Evolutionary conservation across 2,888 invertebrate genomes (phyloP).

Genomic region (Nemotelus pantherinus): DNA sequence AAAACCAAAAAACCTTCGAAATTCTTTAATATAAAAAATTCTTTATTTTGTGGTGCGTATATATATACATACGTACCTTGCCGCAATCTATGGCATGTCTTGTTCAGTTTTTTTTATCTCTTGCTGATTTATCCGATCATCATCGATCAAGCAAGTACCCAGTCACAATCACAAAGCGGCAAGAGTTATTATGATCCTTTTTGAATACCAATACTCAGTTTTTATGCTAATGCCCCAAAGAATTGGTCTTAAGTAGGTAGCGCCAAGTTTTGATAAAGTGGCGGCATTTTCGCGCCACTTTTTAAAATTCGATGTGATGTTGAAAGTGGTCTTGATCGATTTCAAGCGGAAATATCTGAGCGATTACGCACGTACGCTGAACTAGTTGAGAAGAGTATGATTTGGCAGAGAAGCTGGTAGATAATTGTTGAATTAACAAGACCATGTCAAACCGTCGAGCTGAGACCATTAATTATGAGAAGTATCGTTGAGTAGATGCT

Average conservation of each 20-base stretch:
- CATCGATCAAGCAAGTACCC: not conserved
- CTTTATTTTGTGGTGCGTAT: too few relatives aligned
- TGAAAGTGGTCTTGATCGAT: not conserved
- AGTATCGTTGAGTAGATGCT: constrained; percentile 3
- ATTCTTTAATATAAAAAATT: too few relatives aligned
- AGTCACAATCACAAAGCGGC: not conserved
- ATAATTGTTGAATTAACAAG: not conserved
- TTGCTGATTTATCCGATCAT: not conserved
- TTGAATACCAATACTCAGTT: not conserved
- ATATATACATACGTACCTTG: too few relatives aligned
- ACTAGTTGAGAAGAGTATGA: too few relatives aligned
- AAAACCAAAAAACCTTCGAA: too few relatives aligned
- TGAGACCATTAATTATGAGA: constrained; percentile 5
- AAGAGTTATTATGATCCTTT: constrained; percentile 14
- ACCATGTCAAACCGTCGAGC: constrained; percentile 1
- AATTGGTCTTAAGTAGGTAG: not conserved
- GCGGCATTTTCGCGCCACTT: constrained; percentile 26
- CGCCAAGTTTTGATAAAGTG: not conserved
- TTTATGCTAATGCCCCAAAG: not conserved
- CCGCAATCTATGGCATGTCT: too few relatives aligned
- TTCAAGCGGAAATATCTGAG: too few relatives aligned
- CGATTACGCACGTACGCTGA: too few relatives aligned
- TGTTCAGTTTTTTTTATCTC: too few relatives aligned
- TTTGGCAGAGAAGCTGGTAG: not conserved
- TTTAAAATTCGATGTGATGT: not conserved